Conservation (phyloP, 2,797 vertebrate genomes). For the Sitta carolinensis region DNA sequence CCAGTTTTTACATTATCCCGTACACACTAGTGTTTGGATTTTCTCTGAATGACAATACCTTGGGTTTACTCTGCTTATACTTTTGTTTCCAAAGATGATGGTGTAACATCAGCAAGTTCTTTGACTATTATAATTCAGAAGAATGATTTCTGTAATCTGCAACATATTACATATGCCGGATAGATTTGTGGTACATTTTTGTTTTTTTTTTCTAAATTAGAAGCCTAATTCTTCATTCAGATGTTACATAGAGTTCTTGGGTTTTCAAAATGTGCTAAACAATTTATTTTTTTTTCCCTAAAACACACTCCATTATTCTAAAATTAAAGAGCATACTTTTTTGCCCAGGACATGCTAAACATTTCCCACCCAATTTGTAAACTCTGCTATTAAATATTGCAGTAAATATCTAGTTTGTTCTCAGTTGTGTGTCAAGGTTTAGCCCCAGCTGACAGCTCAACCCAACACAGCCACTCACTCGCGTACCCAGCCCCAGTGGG, state of each 20-base stretch:
- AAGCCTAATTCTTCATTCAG: not conserved
- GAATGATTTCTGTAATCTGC: not conserved
- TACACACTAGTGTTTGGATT: not conserved
- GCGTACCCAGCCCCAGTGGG: fast-evolving
- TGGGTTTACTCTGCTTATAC: not conserved
- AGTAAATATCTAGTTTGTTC: not conserved
- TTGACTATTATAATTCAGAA: not conserved
- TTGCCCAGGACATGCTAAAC: not conserved
- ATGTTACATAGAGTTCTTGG: not conserved
- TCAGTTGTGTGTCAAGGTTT: not conserved
- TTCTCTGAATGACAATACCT: not conserved
- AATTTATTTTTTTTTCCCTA: not conserved
- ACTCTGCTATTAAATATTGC: not conserved
- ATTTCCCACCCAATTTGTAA: not conserved
- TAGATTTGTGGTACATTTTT: not conserved
- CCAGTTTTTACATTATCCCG: not conserved
- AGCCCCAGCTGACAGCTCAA: not conserved
- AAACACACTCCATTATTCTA: not conserved
- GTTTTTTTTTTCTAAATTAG: not conserved
- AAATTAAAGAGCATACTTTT: not conserved
- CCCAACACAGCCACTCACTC: fast-evolving
- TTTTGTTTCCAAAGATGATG: not conserved
- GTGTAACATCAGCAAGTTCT: not conserved
- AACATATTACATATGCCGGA: not conserved
- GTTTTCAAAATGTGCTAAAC: not conserved